A percentile compares a stretch with the other conserved stretches of the same genome.
Evolutionary conservation across 2,888 invertebrate genomes (phyloP).

Genomic region (Heliconius charithonia): DNA sequence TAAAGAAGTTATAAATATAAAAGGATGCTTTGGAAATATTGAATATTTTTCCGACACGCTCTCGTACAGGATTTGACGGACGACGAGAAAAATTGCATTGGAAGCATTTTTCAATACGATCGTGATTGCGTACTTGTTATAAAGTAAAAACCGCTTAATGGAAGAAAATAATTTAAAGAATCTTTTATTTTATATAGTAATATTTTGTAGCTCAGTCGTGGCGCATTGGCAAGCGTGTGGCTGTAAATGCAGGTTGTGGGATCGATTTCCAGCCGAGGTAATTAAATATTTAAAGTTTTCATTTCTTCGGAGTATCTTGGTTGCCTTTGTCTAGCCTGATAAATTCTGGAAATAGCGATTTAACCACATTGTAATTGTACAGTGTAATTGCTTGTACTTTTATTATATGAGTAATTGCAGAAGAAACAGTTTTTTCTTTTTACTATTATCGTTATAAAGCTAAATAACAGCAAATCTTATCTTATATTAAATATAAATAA

Average conservation of each 20-base stretch:
- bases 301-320: too few relatives aligned
- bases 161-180: constrained; percentile 1
- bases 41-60: constrained; percentile 12
- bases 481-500: constrained; percentile 30
- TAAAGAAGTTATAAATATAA: background rate
- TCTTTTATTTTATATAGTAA: background rate
- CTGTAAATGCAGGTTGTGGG: too few relatives aligned
- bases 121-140: constrained; percentile 30
- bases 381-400: background rate
- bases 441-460: background rate
- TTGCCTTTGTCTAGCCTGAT: too few relatives aligned
- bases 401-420: background rate
- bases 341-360: background rate
- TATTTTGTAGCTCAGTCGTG: too few relatives aligned
- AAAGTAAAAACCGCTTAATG: constrained; percentile 11
- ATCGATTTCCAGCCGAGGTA: too few relatives aligned
- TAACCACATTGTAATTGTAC: background rate
- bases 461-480: background rate
- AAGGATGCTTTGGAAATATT: constrained; percentile 12
- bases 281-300: too few relatives aligned
- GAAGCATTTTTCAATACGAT: constrained; percentile 19
- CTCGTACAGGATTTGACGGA: constrained; percentile 19
- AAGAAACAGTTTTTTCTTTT: background rate
- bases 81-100: constrained; percentile 25
- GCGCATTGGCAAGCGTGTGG: too few relatives aligned